Evolutionary conservation across 1,140 invertebrate genomes (phyloP), one percentile per base, ranked within the genome.

Genomic region (Neodiprion fabricii): DNA sequence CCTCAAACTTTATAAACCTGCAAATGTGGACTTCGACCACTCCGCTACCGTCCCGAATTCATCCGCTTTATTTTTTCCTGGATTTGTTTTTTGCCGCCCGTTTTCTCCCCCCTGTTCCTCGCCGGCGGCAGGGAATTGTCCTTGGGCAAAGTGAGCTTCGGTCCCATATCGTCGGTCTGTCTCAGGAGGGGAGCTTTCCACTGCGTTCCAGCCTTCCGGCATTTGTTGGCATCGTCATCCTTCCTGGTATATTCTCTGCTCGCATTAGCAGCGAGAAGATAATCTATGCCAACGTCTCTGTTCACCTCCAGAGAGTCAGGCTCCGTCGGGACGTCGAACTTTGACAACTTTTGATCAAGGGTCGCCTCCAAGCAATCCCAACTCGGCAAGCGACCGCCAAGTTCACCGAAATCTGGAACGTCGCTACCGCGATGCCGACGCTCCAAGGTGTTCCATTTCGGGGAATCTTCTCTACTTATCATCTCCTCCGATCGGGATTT

Each of bases 341-440:
- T 75, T 48, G 75, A 76, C 28, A 84, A 77, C 71, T 83, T 84
- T 21, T 80, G 79, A 77, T 84, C 81, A 50, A 84, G 72, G 9
- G 79, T 78, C 12, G 77, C 77, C 68, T 84, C 82, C 14, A 84
- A 76, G 75, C 80, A 71, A 9, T 83, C 81, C 84, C 84, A 84
- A 49, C 82, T 81, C 9, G 83, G 80, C 70, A 83, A 76, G 70
- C 75, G 76, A 65, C 83, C 79, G 69, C 75, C 70, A 49, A 23
- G 48, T 67, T 67, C 49, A 12, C 40, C 23, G 50, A 73, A 28
- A 61, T 69, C 65, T 72, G 47, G 72, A 68, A 48, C 74, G 9
- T 78, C 73, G 72, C 76, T 77, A 68, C 74, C 72, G 2, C 70
- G 72, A 9, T 77, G 78, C 47, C 75, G 75, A 66, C 75, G 67